Conservation (phyloP, 2,888 invertebrate species). For the Stegophylla sp. region DNA sequence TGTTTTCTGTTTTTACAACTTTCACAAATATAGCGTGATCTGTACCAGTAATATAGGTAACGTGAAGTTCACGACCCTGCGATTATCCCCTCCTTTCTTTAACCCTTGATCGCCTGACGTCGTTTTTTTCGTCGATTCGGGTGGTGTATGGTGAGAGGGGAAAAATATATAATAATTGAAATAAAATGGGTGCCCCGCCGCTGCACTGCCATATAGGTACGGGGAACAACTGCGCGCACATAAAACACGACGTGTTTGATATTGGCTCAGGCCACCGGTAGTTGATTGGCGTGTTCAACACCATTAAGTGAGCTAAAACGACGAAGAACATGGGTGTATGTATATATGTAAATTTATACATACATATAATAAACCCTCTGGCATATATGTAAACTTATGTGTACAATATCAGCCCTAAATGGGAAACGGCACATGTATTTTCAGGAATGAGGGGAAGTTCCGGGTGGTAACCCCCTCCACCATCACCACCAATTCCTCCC, state of each 20-base stretch:
- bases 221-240: not conserved
- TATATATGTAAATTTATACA: not conserved
- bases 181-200: slow-evolving; percentile 21
- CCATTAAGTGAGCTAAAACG: slow-evolving; percentile 19
- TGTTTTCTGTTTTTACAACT: not conserved
- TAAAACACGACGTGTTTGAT: slow-evolving; percentile 7
- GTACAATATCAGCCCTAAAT: slow-evolving; percentile 9
- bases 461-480: not conserved
- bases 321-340: not conserved
- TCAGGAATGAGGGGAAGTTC: not conserved
- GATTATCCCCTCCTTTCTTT: too few relatives aligned
- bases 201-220: not conserved
- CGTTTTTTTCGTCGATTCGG: not conserved
- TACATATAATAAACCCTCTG: not conserved
- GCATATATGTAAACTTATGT: not conserved
- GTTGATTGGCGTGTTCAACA: slow-evolving; percentile 56
- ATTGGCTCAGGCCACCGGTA: not conserved
- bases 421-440: slow-evolving; percentile 12
- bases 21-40: slow-evolving; percentile 1
- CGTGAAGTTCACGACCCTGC: not conserved
- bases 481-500: too few relatives aligned
- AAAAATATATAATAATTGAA: slow-evolving; percentile 40
- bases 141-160: not conserved
- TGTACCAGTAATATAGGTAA: slow-evolving; percentile 14
- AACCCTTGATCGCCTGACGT: not conserved